Conservation (phyloP, 2,113 vertebrate genomes). For the Ciconia stormi region DNA sequence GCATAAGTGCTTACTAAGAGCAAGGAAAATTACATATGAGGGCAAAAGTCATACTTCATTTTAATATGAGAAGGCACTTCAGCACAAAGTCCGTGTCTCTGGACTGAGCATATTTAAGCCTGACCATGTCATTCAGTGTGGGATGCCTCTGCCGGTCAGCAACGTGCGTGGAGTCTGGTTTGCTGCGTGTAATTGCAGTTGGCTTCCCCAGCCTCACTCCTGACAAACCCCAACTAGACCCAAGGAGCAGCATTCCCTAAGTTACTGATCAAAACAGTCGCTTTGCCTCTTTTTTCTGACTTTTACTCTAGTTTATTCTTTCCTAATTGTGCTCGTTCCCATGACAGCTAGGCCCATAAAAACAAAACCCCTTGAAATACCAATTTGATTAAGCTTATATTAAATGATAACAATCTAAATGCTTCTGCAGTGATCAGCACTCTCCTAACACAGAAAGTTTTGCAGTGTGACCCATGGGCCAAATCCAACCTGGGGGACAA, state of each 20-base stretch:
- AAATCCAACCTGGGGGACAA: neutral
- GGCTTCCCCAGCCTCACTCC: neutral
- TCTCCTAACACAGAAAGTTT: neutral
- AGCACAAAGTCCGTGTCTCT: neutral
- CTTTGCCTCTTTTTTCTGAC: neutral
- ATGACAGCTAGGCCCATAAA: neutral
- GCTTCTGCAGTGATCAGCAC: neutral
- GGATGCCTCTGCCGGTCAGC: neutral
- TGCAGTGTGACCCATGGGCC: neutral
- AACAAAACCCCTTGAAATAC: neutral
- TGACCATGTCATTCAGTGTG: accelerated
- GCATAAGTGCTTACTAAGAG: neutral
- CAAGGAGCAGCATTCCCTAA: neutral
- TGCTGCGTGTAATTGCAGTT: neutral
- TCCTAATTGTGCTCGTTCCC: neutral
- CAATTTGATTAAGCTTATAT: neutral
- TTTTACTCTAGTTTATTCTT: neutral
- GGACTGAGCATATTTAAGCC: accelerated
- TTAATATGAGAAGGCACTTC: neutral
- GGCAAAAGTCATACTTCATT: neutral
- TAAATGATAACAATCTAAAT: neutral
- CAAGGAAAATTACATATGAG: neutral
- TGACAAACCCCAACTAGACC: neutral
- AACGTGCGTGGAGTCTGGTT: accelerated
- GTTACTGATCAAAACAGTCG: neutral